Conservation (phyloP, 2,797 vertebrate species). For the Erpetoichthys calabaricus region DNA sequence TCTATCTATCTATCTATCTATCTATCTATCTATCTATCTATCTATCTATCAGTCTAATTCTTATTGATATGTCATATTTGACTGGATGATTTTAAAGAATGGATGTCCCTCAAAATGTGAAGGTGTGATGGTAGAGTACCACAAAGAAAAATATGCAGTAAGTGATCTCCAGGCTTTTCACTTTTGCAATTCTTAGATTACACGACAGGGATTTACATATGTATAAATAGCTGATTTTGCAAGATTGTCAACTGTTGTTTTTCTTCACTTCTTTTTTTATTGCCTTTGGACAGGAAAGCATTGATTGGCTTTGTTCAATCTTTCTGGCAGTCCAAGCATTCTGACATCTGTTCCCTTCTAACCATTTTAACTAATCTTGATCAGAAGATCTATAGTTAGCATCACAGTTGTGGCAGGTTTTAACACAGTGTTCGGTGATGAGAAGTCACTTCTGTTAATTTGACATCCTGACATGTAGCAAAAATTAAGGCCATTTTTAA, state of each 20-base stretch:
- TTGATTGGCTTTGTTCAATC: slow-evolving; percentile 82
- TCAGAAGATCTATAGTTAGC: slow-evolving; percentile 52
- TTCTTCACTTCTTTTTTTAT: slow-evolving; percentile 52
- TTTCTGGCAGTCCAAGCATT: slow-evolving; percentile 75
- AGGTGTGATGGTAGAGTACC: too few species aligned
- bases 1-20: too few species aligned
- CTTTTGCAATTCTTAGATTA: too few species aligned
- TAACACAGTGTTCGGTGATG: slow-evolving; percentile 9
- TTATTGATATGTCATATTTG: too few species aligned
- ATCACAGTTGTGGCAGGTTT: slow-evolving; percentile 5
- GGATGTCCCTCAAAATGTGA: too few species aligned
- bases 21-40: too few species aligned
- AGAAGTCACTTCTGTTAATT: slow-evolving; percentile 7
- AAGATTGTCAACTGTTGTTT: slow-evolving; percentile 55
- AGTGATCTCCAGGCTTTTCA: too few species aligned
- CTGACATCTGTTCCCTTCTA: slow-evolving; percentile 93
- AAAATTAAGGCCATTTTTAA: slow-evolving; percentile 10
- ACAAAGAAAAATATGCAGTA: too few species aligned
- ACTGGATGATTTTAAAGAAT: too few species aligned
- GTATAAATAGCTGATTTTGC: slow-evolving; percentile 41
- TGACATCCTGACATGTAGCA: slow-evolving; percentile 2
- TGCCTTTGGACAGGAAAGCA: slow-evolving; percentile 75
- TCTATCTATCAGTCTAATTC: too few species aligned
- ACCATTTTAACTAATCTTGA: slow-evolving; percentile 86
- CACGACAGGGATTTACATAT: too few species aligned